These are phyloP conservation scores for Acronicta aceris DNA, from an alignment of 2,888 invertebrate genomes.

Conservation along the genomic window DNA sequence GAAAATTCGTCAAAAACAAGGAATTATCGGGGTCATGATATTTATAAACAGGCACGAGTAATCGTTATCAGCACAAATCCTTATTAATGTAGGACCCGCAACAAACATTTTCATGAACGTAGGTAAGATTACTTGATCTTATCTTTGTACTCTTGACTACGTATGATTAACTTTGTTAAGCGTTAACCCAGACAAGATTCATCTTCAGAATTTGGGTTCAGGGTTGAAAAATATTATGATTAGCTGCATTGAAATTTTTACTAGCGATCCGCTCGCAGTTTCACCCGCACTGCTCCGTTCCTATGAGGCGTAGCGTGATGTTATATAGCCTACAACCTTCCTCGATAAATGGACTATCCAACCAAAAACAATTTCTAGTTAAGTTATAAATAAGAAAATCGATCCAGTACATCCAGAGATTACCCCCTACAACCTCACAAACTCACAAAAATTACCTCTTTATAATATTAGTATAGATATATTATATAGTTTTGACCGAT, in stretches of 20 bases:
- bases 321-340: no score
- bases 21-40: conserved; percentile 19
- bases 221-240: conserved; percentile 23
- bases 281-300: no score
- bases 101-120: conserved; percentile 20
- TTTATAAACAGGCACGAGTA: conserved; percentile 6
- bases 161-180: conserved; percentile 22
- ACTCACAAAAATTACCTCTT: no score
- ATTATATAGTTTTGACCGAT: no score
- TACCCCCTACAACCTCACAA: no score
- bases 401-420: no score
- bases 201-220: conserved; percentile 4
- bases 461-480: no score
- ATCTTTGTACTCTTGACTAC: conserved; percentile 38
- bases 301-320: no score
- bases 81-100: conserved; percentile 34
- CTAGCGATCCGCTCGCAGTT: no score
- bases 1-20: conserved; percentile 25
- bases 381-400: no score
- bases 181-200: conserved; percentile 15
- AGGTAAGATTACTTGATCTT: conserved; percentile 14
- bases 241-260: neutral
- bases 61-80: conserved; percentile 32
- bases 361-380: no score
- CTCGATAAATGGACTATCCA: no score